A percentile compares a stretch with the other conserved stretches of the same genome.
phyloP scores from a whole-genome alignment of 2,888 invertebrate genomes.

The Atrina japonica region DNA sequence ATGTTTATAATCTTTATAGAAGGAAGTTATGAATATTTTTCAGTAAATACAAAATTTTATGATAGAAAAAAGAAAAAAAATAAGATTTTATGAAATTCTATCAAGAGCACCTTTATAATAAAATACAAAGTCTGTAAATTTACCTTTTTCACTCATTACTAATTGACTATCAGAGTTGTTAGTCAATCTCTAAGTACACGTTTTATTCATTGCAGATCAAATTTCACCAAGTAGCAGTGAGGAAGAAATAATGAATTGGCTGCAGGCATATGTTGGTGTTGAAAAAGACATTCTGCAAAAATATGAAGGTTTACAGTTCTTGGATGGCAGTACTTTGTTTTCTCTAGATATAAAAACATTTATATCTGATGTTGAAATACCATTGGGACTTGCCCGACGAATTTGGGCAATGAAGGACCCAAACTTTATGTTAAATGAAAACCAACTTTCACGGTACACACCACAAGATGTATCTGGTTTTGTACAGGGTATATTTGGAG shows the following conservation, averaged over 20 bases:
- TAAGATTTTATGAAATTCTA: too few relatives aligned
- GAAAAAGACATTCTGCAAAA: background rate
- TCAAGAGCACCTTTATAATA: too few relatives aligned
- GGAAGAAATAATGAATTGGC: slow-evolving; percentile 11
- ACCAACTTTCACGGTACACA: background rate
- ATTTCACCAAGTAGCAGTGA: slow-evolving; percentile 15
- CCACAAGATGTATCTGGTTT: background rate
- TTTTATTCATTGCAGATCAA: slow-evolving; percentile 1
- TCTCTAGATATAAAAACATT: background rate
- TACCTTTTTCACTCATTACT: too few relatives aligned
- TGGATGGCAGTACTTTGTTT: slow-evolving; percentile 26
- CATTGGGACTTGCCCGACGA: slow-evolving; percentile 26
- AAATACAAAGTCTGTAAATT: too few relatives aligned
- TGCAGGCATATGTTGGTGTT: slow-evolving; percentile 12
- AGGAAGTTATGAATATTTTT: too few relatives aligned
- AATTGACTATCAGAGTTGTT: too few relatives aligned
- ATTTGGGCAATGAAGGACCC: slow-evolving; percentile 3
- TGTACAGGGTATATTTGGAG: background rate
- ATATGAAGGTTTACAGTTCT: background rate
- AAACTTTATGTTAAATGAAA: background rate
- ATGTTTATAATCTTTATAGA: too few relatives aligned
- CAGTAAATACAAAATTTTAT: too few relatives aligned
- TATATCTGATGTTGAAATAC: slow-evolving; percentile 13
- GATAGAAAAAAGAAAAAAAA: too few relatives aligned
- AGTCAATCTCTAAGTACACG: too few relatives aligned